phyloP scores from a whole-genome alignment of 2,113 vertebrate species.

The Rutilus rutilus region DNA sequence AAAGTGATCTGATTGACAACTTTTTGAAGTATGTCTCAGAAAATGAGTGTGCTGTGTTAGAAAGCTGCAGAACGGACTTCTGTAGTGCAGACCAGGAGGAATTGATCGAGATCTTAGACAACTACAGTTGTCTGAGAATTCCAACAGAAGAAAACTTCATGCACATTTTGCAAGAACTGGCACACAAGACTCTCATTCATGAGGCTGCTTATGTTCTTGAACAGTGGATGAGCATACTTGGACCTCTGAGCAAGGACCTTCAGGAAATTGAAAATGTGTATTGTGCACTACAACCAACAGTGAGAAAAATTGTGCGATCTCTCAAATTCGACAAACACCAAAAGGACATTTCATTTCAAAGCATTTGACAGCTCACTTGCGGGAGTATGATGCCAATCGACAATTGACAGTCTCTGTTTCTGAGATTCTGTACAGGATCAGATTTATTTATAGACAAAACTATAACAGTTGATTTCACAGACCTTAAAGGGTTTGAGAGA shows the following conservation, averaged over 20 bases:
- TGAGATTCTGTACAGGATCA: slow-evolving; percentile 11
- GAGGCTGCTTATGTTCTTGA: slow-evolving; percentile 16
- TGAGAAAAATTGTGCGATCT: neutral
- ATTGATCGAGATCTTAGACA: slow-evolving; percentile 41
- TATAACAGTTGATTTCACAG: neutral
- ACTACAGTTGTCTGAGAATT: slow-evolving; percentile 25
- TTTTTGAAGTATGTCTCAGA: slow-evolving; percentile 42
- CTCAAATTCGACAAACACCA: neutral
- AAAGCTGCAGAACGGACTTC: slow-evolving; percentile 4
- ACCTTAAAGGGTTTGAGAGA: slow-evolving; percentile 22
- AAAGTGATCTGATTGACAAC: slow-evolving; percentile 39
- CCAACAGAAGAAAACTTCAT: slow-evolving; percentile 36
- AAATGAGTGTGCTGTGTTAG: slow-evolving; percentile 26
- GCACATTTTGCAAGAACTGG: slow-evolving; percentile 10
- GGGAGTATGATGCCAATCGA: neutral
- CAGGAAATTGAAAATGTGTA: neutral
- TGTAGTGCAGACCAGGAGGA: slow-evolving; percentile 31
- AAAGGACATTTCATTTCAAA: neutral
- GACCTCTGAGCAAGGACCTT: neutral
- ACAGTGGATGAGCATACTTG: neutral
- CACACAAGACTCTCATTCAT: neutral
- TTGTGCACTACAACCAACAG: neutral
- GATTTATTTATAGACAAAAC: slow-evolving; percentile 6
- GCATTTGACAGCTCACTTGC: neutral
- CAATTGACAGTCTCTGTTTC: neutral